Percentiles rank a stretch among this genome's conserved stretches.
phyloP scores from a whole-genome alignment of 2,113 vertebrate species.

The Dromaius novaehollandiae region DNA sequence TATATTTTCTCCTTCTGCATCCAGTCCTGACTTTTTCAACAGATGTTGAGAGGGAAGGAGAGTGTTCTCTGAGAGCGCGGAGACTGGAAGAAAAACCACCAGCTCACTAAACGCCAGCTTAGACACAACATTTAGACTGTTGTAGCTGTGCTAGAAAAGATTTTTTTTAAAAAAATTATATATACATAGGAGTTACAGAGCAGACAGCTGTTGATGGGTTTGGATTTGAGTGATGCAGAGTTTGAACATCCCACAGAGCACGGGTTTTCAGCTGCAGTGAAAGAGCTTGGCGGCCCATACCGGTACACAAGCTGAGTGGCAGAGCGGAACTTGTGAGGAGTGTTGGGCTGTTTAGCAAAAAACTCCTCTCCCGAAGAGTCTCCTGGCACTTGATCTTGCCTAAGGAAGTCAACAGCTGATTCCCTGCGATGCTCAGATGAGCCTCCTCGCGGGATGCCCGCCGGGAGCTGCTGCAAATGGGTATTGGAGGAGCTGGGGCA shows the following conservation, averaged over 20 bases:
- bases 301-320: neutral
- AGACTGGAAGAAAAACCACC: neutral
- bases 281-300: neutral
- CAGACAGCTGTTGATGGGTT: neutral
- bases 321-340: neutral
- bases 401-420: neutral
- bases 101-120: neutral
- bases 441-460: neutral
- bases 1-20: neutral
- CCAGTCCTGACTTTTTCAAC: neutral
- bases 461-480: neutral
- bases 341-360: neutral
- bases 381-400: neutral
- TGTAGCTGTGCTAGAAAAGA: neutral
- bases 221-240: neutral
- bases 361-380: neutral
- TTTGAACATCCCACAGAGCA: neutral
- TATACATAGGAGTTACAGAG: neutral
- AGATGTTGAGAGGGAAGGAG: neutral
- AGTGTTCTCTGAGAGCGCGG: neutral
- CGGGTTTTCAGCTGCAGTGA: neutral
- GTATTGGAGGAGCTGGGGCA: accelerated
- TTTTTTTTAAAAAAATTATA: neutral
- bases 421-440: neutral
- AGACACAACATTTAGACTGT: neutral